Conservation (phyloP, 1,140 invertebrate species). For the Scaptomyza hsui region DNA sequence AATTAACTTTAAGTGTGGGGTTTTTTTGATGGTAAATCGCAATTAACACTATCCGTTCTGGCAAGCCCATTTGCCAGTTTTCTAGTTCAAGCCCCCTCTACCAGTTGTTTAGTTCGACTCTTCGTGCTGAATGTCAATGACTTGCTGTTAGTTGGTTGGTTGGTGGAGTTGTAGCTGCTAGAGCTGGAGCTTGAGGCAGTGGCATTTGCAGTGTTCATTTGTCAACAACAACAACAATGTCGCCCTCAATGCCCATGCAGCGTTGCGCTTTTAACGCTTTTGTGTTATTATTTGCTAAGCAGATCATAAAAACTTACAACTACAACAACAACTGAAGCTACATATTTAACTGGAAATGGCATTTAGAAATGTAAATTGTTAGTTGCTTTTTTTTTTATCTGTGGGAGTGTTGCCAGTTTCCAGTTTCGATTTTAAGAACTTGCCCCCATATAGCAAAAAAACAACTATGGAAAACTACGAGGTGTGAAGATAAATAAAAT, state of each 20-base stretch:
- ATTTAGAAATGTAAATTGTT: conserved; percentile 73
- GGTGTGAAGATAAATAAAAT: neutral
- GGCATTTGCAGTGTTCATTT: conserved; percentile 71
- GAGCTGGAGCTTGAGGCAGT: conserved; percentile 27
- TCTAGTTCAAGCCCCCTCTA: conserved; percentile 63
- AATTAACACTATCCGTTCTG: conserved; percentile 67
- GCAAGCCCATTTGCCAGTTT: conserved; percentile 48
- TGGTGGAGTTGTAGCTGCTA: conserved; percentile 35
- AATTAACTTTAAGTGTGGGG: neutral
- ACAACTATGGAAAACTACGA: neutral
- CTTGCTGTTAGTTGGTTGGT: conserved; percentile 36
- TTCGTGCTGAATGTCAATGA: conserved; percentile 70
- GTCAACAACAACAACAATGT: conserved; percentile 56
- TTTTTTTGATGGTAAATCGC: conserved; percentile 29
- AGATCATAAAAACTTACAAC: conserved; percentile 58
- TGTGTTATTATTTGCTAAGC: conserved; percentile 67
- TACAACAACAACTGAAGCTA: conserved; percentile 38
- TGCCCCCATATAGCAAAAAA: neutral
- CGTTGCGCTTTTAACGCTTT: conserved; percentile 72
- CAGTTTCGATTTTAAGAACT: conserved; percentile 1
- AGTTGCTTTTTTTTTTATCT: conserved; percentile 8
- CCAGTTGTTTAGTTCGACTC: conserved; percentile 21
- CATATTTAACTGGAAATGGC: conserved; percentile 54
- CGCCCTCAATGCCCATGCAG: conserved; percentile 73
- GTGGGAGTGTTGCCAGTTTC: conserved; percentile 19